Conservation (phyloP, 2,888 invertebrate genomes). For the Heteropelma amictum region DNA sequence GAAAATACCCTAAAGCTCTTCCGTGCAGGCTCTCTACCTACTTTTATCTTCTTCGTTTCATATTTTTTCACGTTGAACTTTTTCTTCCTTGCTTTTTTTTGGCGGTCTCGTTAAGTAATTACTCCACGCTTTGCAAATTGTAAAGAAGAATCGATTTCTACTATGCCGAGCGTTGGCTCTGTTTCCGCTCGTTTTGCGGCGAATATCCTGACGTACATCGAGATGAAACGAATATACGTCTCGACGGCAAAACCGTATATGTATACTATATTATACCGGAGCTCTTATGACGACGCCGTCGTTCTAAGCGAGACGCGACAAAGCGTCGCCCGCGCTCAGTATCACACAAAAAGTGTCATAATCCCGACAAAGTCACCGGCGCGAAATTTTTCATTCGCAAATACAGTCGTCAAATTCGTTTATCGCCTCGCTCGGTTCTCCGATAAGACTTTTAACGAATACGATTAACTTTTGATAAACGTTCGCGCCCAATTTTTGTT, state of each 20-base stretch:
- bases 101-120: constrained; percentile 45
- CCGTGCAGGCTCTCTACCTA: neutral
- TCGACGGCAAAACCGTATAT: constrained; percentile 43
- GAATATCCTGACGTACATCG: constrained; percentile 19
- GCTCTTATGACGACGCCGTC: constrained; percentile 37
- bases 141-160: constrained; percentile 36
- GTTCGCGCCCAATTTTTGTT: too few relatives aligned
- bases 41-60: neutral
- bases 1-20: neutral
- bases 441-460: too few relatives aligned
- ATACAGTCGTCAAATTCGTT: too few relatives aligned
- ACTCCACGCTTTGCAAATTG: constrained; percentile 23
- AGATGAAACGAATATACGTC: constrained; percentile 46
- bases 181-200: neutral
- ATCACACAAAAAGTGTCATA: constrained; percentile 23
- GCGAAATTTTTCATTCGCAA: too few relatives aligned
- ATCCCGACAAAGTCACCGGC: too few relatives aligned
- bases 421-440: too few relatives aligned
- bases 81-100: constrained; percentile 13
- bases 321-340: constrained; percentile 38
- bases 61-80: constrained; percentile 7
- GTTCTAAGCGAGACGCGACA: constrained; percentile 44
- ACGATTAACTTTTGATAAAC: too few relatives aligned
- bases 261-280: constrained; percentile 32
- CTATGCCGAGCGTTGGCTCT: neutral